These are phyloP conservation scores for Marisa cornuarietis DNA, from an alignment of 1,140 invertebrate species.

Conservation along the genomic window DNA sequence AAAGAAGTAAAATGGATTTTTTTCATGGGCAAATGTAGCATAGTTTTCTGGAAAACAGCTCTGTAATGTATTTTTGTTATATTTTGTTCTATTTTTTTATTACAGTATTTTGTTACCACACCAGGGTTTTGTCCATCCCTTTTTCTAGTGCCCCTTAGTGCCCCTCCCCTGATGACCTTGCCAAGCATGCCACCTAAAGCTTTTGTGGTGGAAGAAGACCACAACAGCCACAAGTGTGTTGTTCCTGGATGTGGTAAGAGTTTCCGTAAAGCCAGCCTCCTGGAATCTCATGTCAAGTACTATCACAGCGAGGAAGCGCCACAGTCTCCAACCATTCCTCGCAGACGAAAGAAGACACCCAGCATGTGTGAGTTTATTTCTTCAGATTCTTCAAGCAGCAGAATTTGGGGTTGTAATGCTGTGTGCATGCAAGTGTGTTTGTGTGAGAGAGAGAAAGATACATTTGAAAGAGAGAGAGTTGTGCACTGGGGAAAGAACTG, in stretches of 20 bases:
- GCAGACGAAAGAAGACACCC: slow-evolving; percentile 50
- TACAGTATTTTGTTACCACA: not conserved
- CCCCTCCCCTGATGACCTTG: not conserved
- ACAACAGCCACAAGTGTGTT: slow-evolving; percentile 74
- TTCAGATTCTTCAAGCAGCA: not conserved
- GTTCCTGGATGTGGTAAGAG: slow-evolving; percentile 85
- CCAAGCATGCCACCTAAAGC: slow-evolving; percentile 56
- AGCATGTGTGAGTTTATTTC: slow-evolving; percentile 52
- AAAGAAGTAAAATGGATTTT: too few species aligned
- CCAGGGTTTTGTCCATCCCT: not conserved
- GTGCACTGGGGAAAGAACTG: not conserved
- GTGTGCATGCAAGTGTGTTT: slow-evolving; percentile 1
- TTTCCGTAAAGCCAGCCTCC: slow-evolving; percentile 87
- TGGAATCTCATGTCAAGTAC: slow-evolving; percentile 69
- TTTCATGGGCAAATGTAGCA: too few species aligned
- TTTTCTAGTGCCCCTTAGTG: not conserved
- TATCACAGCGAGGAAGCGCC: slow-evolving; percentile 52
- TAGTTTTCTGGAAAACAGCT: too few species aligned
- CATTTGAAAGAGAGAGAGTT: not conserved
- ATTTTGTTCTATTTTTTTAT: too few species aligned
- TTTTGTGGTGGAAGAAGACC: slow-evolving; percentile 64
- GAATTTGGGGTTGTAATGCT: not conserved
- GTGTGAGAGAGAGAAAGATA: not conserved
- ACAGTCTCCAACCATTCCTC: slow-evolving; percentile 15
- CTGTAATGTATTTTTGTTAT: too few species aligned